Percentiles rank a stretch among this genome's conserved stretches.
These are phyloP conservation scores for Priocnemis perturbator DNA, from an alignment of 2,888 invertebrate genomes.

Conservation along the genomic window DNA sequence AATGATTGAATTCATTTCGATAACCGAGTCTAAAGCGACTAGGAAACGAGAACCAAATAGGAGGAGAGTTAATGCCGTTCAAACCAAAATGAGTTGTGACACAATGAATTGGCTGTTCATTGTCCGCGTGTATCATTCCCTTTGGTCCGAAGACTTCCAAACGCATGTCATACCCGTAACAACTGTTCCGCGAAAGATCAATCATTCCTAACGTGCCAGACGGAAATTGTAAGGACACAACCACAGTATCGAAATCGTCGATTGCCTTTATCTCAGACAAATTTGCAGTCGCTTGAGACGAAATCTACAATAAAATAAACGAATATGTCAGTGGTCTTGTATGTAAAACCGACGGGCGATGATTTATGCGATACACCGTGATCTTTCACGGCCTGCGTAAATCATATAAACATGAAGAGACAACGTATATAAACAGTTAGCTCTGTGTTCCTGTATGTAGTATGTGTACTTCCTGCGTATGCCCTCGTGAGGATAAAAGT, in stretches of 20 bases:
- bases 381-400: neutral
- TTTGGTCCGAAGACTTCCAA: slow-evolving; percentile 81
- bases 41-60: slow-evolving; percentile 80
- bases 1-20: slow-evolving; percentile 79
- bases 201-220: slow-evolving; percentile 81
- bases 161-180: slow-evolving; percentile 83
- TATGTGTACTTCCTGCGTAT: no score
- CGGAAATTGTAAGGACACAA: slow-evolving; percentile 79
- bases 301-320: slow-evolving; percentile 57
- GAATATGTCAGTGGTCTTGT: no score
- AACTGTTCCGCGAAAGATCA: slow-evolving; percentile 80
- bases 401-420: no score
- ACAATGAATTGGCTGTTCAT: slow-evolving; percentile 77
- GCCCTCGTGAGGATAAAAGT: neutral
- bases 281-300: slow-evolving; percentile 73
- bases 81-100: slow-evolving; percentile 74
- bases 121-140: slow-evolving; percentile 78
- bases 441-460: no score
- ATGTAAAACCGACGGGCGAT: no score
- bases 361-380: no score
- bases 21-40: slow-evolving; percentile 79
- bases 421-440: no score
- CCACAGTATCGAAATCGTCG: slow-evolving; percentile 81
- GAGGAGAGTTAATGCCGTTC: slow-evolving; percentile 74
- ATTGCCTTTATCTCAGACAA: slow-evolving; percentile 79